Conservation (phyloP, 2,888 invertebrate genomes). For the Zonitis immaculata region DNA sequence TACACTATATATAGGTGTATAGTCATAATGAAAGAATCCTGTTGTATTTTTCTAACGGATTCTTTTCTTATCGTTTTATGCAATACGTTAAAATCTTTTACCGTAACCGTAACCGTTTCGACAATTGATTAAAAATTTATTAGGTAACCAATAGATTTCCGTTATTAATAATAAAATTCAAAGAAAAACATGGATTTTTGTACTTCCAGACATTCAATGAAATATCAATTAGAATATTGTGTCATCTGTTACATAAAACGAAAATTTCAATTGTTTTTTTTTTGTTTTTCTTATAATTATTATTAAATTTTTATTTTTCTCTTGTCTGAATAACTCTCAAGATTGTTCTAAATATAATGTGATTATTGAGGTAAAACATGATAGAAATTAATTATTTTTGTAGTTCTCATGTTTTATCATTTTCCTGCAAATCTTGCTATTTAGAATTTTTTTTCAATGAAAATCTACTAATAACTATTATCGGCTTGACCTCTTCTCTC, state of each 20-base stretch:
- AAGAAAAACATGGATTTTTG: background rate
- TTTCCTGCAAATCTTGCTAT: background rate
- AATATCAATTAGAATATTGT: background rate
- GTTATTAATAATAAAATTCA: background rate
- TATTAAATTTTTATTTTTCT: no score
- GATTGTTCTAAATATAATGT: background rate
- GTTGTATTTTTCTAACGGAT: background rate
- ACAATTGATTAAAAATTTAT: conserved; percentile 1
- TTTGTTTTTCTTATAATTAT: no score
- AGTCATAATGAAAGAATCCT: no score
- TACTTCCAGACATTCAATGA: background rate
- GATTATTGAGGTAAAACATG: background rate
- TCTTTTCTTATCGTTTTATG: background rate
- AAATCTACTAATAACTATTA: no score
- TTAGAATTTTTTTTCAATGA: no score
- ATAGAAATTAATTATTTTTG: background rate
- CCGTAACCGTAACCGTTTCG: background rate
- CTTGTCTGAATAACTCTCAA: background rate
- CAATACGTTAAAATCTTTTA: background rate
- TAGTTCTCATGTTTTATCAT: background rate
- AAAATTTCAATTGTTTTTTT: no score
- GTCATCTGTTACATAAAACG: background rate
- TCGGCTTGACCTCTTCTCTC: background rate
- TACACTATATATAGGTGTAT: no score
- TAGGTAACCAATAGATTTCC: background rate